Evolutionary conservation across 1,140 invertebrate species (phyloP), one percentile per base, ranked within the genome.

Genomic region (Mamestra configurata): DNA sequence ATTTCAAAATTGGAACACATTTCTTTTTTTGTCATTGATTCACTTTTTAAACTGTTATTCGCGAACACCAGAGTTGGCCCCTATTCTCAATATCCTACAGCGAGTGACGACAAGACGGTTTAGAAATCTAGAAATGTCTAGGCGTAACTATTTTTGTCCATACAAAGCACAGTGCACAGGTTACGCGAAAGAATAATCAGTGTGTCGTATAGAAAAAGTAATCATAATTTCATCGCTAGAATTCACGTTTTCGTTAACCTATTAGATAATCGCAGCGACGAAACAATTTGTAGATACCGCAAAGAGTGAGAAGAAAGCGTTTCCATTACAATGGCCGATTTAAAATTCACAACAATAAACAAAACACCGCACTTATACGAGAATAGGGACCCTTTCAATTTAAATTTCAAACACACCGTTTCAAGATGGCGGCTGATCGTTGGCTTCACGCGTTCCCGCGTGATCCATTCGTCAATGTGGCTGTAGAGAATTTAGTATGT

Each of bases 401-500:
- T 73, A 80, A 84, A 85, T 83, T 84, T 88, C 75, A 82, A 80
- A 81, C 27, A 61, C 80, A 82, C 78, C 70, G 83, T 85, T 84
- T 76, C 75, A 91, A 87, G 89, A 92, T 90, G 90, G 90, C 86
- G 88, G 87, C 57, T 82, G 83, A 72, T 88, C 84, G 70, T 40
- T 76, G 3, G 72, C 40, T 55, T 89, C 88, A 86, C 89, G 91
- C 88, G 88, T 81, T 78, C 79, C 87, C 89, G 91, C 91, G 89
- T 84, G 77, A 37, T 90, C 88, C 77, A 86, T 84, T 68, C 88
- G 92, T 95, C 93, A 95, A 94, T 95, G 93, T 11, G 93, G 93
- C 82, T 95, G 93, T 24, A 95, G 82, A 15, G 93, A 94, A 79
- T 95, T 95, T 7, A 95, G 80, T 83, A 95, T 95, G 72, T 95